These are phyloP conservation scores for Hydraecia micacea DNA, from an alignment of 2,888 invertebrate species.

Conservation along the genomic window DNA sequence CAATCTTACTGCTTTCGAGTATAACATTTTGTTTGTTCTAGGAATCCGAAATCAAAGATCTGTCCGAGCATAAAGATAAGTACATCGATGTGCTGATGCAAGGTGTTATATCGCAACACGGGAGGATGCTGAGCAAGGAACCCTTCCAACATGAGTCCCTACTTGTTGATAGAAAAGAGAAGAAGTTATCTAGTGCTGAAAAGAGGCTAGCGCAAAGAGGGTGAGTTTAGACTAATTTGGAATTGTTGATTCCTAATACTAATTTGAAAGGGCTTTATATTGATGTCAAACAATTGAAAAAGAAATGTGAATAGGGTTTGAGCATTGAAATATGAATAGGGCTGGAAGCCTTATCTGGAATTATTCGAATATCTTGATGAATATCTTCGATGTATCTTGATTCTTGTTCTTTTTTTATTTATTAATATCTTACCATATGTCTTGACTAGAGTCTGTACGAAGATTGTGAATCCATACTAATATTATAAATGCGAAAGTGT, in stretches of 20 bases:
- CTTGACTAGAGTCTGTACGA: not conserved
- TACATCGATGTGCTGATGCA: slow-evolving; percentile 96
- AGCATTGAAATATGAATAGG: too few relatives aligned
- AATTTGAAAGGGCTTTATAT: not conserved
- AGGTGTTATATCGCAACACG: slow-evolving; percentile 92
- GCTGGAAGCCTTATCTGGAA: not conserved
- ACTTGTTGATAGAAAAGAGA: slow-evolving; percentile 97
- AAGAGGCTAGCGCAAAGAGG: slow-evolving; percentile 97
- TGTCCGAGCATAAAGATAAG: slow-evolving; percentile 92
- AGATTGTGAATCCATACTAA: not conserved
- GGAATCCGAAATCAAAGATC: slow-evolving; percentile 94
- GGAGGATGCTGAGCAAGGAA: slow-evolving; percentile 93
- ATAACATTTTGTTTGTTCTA: slow-evolving; percentile 57
- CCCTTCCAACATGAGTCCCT: slow-evolving; percentile 99
- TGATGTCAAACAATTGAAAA: too few relatives aligned
- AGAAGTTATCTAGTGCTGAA: slow-evolving; percentile 97
- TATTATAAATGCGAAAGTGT: too few relatives aligned
- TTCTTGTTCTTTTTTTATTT: too few relatives aligned
- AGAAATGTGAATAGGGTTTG: too few relatives aligned
- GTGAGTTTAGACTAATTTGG: slow-evolving; percentile 68
- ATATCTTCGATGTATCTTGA: not conserved
- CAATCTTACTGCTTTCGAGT: not conserved
- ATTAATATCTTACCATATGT: too few relatives aligned
- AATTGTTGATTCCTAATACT: too few relatives aligned
- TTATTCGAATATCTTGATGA: not conserved